phyloP scores from a whole-genome alignment of 2,797 vertebrate genomes.

The Epinephelus awoara region DNA sequence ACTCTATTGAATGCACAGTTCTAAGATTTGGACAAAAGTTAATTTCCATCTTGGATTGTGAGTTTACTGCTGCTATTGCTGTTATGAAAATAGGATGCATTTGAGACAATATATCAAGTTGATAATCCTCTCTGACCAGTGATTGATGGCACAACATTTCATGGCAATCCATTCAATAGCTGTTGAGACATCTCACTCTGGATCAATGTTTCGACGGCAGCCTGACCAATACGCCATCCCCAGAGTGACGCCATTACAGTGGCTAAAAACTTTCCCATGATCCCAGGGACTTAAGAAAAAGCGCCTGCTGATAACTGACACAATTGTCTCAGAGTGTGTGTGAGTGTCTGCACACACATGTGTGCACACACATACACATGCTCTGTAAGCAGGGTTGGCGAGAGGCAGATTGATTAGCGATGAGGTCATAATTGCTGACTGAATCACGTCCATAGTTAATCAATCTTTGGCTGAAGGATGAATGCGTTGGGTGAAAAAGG shows the following conservation, averaged over 20 bases:
- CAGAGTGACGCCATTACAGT: conserved; percentile 30
- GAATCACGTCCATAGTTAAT: conserved; percentile 84
- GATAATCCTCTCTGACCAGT: conserved; percentile 13
- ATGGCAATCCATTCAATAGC: conserved; percentile 28
- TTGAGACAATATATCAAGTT: conserved; percentile 7
- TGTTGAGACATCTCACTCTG: conserved; percentile 18
- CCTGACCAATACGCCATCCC: conserved; percentile 28
- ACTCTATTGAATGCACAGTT: too few relatives aligned
- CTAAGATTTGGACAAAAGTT: too few relatives aligned
- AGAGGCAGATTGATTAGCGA: conserved; percentile 82
- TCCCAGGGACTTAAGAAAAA: conserved; percentile 55
- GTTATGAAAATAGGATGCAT: neutral
- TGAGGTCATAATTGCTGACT: conserved; percentile 87
- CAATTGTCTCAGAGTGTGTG: neutral
- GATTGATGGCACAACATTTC: conserved; percentile 7
- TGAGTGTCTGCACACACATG: conserved; percentile 13
- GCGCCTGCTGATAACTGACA: conserved; percentile 51
- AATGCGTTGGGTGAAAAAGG: conserved; percentile 81
- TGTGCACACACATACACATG: neutral
- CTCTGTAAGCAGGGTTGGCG: conserved; percentile 52
- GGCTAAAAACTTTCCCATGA: conserved; percentile 70
- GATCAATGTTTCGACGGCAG: conserved; percentile 6
- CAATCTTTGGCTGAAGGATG: conserved; percentile 85
- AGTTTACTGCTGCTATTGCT: neutral
- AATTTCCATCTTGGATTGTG: too few relatives aligned